Conservation (phyloP, 2,888 invertebrate species). For the Megalurothrips usitatus region DNA sequence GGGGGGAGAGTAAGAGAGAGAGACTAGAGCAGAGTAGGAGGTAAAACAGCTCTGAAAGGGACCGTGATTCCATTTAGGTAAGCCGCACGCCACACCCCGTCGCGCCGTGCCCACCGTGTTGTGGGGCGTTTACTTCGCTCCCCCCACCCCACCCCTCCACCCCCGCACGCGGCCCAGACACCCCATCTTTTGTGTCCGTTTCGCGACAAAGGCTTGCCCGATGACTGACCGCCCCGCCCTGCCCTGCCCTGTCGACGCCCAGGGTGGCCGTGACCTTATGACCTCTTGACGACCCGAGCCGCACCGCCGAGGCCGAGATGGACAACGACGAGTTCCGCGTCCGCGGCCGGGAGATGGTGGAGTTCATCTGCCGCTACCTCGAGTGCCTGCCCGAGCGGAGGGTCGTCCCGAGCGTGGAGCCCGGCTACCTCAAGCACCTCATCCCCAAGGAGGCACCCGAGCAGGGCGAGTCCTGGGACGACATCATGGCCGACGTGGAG, state of each 20-base stretch:
- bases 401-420: slow-evolving; percentile 85
- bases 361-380: slow-evolving; percentile 90
- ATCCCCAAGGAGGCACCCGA: slow-evolving; percentile 77
- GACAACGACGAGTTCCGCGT: slow-evolving; percentile 60
- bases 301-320: slow-evolving; percentile 53
- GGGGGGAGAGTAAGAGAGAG: not conserved
- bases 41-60: not conserved
- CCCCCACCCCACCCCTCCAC: too few relatives aligned
- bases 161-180: too few relatives aligned
- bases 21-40: not conserved
- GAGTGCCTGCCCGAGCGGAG: slow-evolving; percentile 70
- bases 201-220: not conserved
- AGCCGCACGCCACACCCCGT: too few relatives aligned
- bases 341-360: slow-evolving; percentile 70
- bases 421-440: slow-evolving; percentile 77
- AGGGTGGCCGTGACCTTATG: too few relatives aligned
- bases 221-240: not conserved
- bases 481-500: slow-evolving; percentile 86
- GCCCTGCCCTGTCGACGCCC: too few relatives aligned
- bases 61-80: too few relatives aligned
- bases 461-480: slow-evolving; percentile 78
- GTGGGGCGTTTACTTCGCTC: too few relatives aligned
- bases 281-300: not conserved
- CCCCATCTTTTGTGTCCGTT: not conserved
- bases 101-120: too few relatives aligned